Conservation (phyloP, 2,888 invertebrate species). For the Argyresthia albistria region DNA sequence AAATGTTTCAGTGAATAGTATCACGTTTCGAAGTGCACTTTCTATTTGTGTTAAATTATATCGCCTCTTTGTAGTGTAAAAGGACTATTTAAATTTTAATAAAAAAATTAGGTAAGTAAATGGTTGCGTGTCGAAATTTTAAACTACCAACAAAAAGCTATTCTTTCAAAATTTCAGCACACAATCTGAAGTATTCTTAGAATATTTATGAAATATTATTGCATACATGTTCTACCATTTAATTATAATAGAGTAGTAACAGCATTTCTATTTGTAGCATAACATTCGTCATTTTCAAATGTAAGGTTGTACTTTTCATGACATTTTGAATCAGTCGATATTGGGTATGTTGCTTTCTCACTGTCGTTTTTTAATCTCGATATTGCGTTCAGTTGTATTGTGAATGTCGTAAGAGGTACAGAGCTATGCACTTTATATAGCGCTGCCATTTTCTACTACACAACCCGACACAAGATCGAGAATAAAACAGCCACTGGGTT, state of each 20-base stretch:
- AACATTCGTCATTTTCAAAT: slow-evolving; percentile 59
- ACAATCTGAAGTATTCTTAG: slow-evolving; percentile 16
- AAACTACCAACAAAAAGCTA: slow-evolving; percentile 14
- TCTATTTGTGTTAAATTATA: slow-evolving; percentile 29
- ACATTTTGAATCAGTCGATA: slow-evolving; percentile 16
- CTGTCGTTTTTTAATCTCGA: too few relatives aligned
- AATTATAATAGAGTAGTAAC: slow-evolving; percentile 51
- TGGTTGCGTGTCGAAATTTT: slow-evolving; percentile 28
- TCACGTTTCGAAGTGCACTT: slow-evolving; percentile 38
- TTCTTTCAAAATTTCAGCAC: slow-evolving; percentile 26
- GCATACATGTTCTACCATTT: slow-evolving; percentile 56
- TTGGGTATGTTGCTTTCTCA: background rate
- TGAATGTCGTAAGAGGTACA: too few relatives aligned
- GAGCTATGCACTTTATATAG: too few relatives aligned
- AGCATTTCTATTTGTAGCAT: slow-evolving; percentile 61
- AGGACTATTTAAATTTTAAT: slow-evolving; percentile 19
- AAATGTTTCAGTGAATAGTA: background rate
- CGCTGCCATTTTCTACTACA: too few relatives aligned
- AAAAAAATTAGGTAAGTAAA: slow-evolving; percentile 41
- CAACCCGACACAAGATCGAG: too few relatives aligned
- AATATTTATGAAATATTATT: slow-evolving; percentile 47
- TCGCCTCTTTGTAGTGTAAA: slow-evolving; percentile 40
- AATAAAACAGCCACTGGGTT: background rate
- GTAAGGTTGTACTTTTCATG: slow-evolving; percentile 43
- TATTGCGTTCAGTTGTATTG: too few relatives aligned